Conservation (phyloP, 2,888 invertebrate species). For the Epirrhoe tristata region DNA sequence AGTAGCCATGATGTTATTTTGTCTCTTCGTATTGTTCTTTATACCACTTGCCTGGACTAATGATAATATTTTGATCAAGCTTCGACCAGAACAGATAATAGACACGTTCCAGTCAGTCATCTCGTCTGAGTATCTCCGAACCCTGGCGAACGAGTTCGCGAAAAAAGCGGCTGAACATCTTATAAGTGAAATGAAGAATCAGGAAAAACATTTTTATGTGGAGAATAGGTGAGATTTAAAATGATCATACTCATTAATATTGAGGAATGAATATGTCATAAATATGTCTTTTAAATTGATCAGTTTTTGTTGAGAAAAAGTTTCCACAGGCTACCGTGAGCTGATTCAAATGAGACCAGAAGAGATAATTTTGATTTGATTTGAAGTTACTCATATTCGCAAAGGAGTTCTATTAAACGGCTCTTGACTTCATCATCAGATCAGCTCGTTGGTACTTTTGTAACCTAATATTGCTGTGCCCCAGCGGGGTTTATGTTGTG, state of each 20-base stretch:
- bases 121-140: constrained; percentile 52
- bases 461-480: too few species aligned
- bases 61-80: constrained; percentile 46
- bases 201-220: constrained; percentile 30
- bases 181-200: constrained; percentile 52
- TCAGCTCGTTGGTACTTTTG: too few species aligned
- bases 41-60: constrained; percentile 1
- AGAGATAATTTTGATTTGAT: too few species aligned
- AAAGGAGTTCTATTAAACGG: too few species aligned
- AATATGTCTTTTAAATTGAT: too few species aligned
- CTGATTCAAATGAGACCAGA: too few species aligned
- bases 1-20: constrained; percentile 5
- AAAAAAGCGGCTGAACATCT: constrained; percentile 54
- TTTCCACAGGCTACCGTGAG: too few species aligned
- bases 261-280: too few species aligned
- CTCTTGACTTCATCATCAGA: too few species aligned
- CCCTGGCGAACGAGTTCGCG: constrained; percentile 56
- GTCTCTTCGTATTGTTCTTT: constrained; percentile 1
- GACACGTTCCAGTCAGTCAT: constrained; percentile 54
- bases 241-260: background rate
- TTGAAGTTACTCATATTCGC: too few species aligned
- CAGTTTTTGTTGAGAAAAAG: too few species aligned
- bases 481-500: too few species aligned
- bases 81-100: constrained; percentile 54
- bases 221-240: constrained; percentile 5